Percentiles rank a stretch among this genome's conserved stretches.
phyloP scores from a whole-genome alignment of 2,113 vertebrate genomes.

The Plectropomus leopardus region DNA sequence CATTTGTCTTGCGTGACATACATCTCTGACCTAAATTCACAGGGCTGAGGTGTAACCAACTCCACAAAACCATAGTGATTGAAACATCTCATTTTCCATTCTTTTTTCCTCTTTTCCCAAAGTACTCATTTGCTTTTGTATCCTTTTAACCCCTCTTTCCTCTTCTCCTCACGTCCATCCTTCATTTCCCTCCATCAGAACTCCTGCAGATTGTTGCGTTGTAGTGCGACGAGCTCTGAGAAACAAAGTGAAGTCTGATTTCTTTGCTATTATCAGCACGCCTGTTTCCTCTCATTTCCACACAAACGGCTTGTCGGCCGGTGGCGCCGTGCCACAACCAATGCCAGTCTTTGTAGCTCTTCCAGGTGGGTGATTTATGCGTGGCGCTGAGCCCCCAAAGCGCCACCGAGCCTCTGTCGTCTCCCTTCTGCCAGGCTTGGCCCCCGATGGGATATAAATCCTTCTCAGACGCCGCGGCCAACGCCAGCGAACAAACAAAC shows the following conservation, averaged over 20 bases:
- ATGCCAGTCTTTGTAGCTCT: conserved; percentile 67
- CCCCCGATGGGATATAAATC: conserved; percentile 69
- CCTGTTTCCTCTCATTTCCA: conserved; percentile 69
- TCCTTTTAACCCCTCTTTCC: neutral
- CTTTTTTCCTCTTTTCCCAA: neutral
- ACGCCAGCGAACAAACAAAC: conserved; percentile 53
- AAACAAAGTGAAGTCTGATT: conserved; percentile 34
- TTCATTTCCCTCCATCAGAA: neutral
- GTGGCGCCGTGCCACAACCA: conserved; percentile 59
- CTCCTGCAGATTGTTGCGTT: neutral
- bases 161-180: neutral
- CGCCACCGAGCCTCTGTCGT: conserved; percentile 61
- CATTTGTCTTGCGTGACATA: conserved; percentile 30
- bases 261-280: conserved; percentile 51
- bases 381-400: conserved; percentile 66
- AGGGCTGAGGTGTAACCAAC: conserved; percentile 13
- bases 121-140: neutral
- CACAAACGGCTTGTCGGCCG: conserved; percentile 50
- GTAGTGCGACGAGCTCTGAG: neutral
- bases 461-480: conserved; percentile 47
- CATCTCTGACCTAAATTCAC: conserved; percentile 1
- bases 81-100: conserved; percentile 11
- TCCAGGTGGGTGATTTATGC: conserved; percentile 83
- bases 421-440: conserved; percentile 75
- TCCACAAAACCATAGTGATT: conserved; percentile 11